Percentiles rank a stretch among this genome's conserved stretches.
These are phyloP conservation scores for Lethenteron camtschaticum DNA, from an alignment of 2,113 vertebrate genomes.

Conservation along the genomic window DNA sequence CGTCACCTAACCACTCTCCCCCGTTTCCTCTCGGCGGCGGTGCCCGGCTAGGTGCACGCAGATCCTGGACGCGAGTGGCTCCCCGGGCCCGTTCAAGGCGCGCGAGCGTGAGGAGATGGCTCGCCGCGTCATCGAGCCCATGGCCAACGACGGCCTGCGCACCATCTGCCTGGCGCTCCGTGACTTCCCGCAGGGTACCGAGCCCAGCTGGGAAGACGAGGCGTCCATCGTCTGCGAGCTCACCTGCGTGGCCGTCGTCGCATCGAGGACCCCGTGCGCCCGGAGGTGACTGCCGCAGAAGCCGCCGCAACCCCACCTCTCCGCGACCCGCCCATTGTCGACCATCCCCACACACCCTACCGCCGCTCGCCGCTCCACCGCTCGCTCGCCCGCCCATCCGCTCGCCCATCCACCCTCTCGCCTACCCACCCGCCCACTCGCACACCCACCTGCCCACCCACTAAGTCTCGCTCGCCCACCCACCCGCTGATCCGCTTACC, in stretches of 20 bases:
- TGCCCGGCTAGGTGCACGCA: slow-evolving; percentile 39
- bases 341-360: too few species aligned
- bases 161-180: slow-evolving; percentile 79
- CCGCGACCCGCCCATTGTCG: too few species aligned
- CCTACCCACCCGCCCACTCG: too few species aligned
- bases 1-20: too few species aligned
- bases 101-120: slow-evolving; percentile 85
- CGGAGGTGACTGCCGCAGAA: slow-evolving; percentile 35
- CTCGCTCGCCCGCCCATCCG: too few species aligned
- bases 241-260: slow-evolving; percentile 63
- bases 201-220: slow-evolving; percentile 65
- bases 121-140: slow-evolving; percentile 69
- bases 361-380: too few species aligned
- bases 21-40: too few species aligned
- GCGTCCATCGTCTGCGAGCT: slow-evolving; percentile 51
- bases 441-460: too few species aligned
- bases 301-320: too few species aligned
- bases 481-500: too few species aligned
- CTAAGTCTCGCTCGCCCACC: too few species aligned
- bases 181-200: slow-evolving; percentile 33
- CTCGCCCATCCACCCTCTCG: too few species aligned
- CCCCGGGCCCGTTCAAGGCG: slow-evolving; percentile 34
- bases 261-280: slow-evolving; percentile 84
- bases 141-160: slow-evolving; percentile 68
- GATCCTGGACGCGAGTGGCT: slow-evolving; percentile 47